Base-by-base conservation (phyloP, 2,113 vertebrate genomes). In the Sphyrna mokarran region DNA sequence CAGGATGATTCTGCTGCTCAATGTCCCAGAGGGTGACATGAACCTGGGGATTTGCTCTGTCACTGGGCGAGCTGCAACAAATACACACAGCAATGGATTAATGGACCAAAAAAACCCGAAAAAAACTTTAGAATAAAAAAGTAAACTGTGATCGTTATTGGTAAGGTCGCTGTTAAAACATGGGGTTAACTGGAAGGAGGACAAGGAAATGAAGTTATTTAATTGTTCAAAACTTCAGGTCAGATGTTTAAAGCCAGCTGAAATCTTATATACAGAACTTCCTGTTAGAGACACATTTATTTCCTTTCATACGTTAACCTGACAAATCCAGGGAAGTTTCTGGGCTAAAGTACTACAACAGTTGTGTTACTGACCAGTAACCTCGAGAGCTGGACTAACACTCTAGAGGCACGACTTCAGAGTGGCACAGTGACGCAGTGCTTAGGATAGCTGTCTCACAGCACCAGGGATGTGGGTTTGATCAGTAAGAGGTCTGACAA, bases 1-100 rank as follows among this genome's bases (percentile, higher is more conserved):
- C 10, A 99, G 98, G 95, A 99, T 99, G 98, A 98, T 98, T 97
- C 99, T 99, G 96, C 98, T 98, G 97, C 99, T 99, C 0, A 98
- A 97, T 0, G 96, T 98, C 85, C 98, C 99, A 0, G 97, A 97
- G 0, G 99, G 99, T 3, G 98, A 98, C 96, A 99, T 98, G 98
- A 99, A 99, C 96, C 97, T 98, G 23, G 99, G 99, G 0, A 97
- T 98, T 3, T 98, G 98, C 96, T 99, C 98, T 0, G 98, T 96
- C 94, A 99, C 97, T 96, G 97, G 98, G 78, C 98, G 98, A 96
- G 98, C 99, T 99, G 97, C 86, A 97, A 97, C 43, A 80, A 96
- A 96, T 95, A 0, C 3, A 93, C 1, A 93, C 29, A 93, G 58
- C 89, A 37, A 37, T 40, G 16, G 63, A n/a, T 93, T 93, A 68